Percentiles rank a stretch among this genome's conserved stretches.
Conservation (phyloP, 2,113 vertebrate genomes). For the Argyrosomus japonicus region DNA sequence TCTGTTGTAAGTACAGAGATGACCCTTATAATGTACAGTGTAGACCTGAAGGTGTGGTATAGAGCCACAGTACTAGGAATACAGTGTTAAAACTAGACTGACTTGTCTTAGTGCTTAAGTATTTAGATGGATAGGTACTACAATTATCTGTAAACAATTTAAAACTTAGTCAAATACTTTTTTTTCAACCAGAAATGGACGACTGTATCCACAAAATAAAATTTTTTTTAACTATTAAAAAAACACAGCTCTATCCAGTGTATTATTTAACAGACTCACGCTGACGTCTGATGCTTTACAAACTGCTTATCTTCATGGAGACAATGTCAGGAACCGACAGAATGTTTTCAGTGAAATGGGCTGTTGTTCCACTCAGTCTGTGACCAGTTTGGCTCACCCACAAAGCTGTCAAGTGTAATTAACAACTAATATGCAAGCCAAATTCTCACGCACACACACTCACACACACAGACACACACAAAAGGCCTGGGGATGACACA, state of each 20-base stretch:
- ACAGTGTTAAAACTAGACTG: not conserved
- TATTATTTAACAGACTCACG: too few relatives aligned
- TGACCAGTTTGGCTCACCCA: constrained; percentile 68
- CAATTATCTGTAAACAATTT: not conserved
- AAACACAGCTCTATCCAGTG: too few relatives aligned
- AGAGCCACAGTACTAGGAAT: not conserved
- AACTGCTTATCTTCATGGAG: not conserved
- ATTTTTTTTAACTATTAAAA: not conserved
- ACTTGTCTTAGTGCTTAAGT: not conserved
- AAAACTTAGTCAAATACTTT: not conserved
- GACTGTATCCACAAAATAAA: not conserved
- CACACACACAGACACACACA: constrained; percentile 50
- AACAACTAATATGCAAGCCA: constrained; percentile 63
- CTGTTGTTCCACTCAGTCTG: constrained; percentile 70
- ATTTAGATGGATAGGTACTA: not conserved
- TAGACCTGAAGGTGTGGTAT: not conserved
- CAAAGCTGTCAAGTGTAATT: constrained; percentile 83
- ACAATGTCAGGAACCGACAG: constrained; percentile 31
- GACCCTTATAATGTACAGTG: not conserved
- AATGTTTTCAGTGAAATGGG: constrained; percentile 43
- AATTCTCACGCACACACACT: constrained; percentile 57
- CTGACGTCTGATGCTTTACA: not conserved
- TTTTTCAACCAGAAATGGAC: not conserved
- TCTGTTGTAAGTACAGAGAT: not conserved
- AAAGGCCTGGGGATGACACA: constrained; percentile 54